Base-by-base conservation (phyloP, 2,888 invertebrate genomes). In the Hydropsyche betteni region DNA sequence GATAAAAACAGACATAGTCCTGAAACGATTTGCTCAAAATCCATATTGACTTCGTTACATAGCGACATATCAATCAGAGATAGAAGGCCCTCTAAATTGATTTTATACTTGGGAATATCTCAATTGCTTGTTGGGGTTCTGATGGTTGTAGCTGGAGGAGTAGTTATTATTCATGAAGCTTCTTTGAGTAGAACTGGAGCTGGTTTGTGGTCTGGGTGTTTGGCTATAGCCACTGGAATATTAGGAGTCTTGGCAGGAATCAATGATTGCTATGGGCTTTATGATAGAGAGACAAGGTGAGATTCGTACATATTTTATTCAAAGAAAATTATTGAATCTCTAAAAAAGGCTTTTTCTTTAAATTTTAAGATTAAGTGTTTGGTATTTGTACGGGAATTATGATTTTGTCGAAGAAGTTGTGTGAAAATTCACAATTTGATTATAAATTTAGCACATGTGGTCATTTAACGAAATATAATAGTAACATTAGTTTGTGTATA, bases 191-290 rank as follows among this genome's bases (percentile, higher is more conserved):
- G 88, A 73, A 89, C 89, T 38, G 91, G 91, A 33, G 91, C 90
- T 1, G 91, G 91, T 3, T 85, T 91, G 74, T 92, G 92, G 92
- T 90, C 91, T 68, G 91, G 92, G 24, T 88, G 90, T 78, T 85
- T 90, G 55, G 89, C 91, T 8, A 88, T 91, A 14, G 88, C 89
- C 5, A 88, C 91, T 0, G 91, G 91, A 0, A 85, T 86, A 0
- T 85, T 90, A 5, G 92, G 91, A 4, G 88, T 91, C 70, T 84
- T 91, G 7, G 90, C 91, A 78, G 88, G 89, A 69, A 88, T 90
- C 80, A 88, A 87, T 80, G 88, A 88, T 80, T 89, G 89, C 82
- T 90, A 87, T 75, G 87, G 87, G 77, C 80, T 87, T 7, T 83
- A 85, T 74, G 82, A 81, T 52, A 77, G 75, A 36, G 69, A 75